These are phyloP conservation scores for Henricia sp. DNA, from an alignment of 53 echinoderm and acorn worm genomes.

Conservation along the genomic window DNA sequence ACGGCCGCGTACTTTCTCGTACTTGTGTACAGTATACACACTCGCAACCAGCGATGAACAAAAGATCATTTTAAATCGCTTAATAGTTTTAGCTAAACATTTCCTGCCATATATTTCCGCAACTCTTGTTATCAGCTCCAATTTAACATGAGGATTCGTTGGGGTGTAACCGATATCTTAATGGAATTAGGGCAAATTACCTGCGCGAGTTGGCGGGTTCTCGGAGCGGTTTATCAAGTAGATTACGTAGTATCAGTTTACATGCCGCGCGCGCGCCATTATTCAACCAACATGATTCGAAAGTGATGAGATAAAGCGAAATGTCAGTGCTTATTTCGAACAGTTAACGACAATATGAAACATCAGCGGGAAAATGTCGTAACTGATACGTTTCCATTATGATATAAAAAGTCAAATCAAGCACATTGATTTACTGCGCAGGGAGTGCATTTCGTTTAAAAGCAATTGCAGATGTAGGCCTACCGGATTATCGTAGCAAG, in stretches of 20 bases:
- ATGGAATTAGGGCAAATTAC: slow-evolving; percentile 54
- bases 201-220: slow-evolving; percentile 9
- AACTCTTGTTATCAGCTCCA: slow-evolving; percentile 41
- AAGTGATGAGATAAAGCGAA: slow-evolving; percentile 37
- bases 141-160: slow-evolving; percentile 38
- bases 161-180: slow-evolving; percentile 45
- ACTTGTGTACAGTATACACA: no score
- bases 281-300: slow-evolving; percentile 50
- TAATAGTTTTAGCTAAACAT: slow-evolving; percentile 49
- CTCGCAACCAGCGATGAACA: no score
- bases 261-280: slow-evolving; percentile 34
- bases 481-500: no score
- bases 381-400: neutral
- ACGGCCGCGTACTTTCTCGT: neutral
- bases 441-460: slow-evolving; percentile 35
- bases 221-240: neutral
- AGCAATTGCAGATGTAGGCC: no score
- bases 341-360: neutral
- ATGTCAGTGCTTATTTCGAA: slow-evolving; percentile 17
- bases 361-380: neutral
- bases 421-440: neutral
- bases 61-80: no score
- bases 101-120: slow-evolving; percentile 43
- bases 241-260: slow-evolving; percentile 41
- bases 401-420: slow-evolving; percentile 7